Percentiles rank a stretch among this genome's conserved stretches.
Conservation (phyloP, 2,113 vertebrate species). For the Crotophaga sulcirostris region DNA sequence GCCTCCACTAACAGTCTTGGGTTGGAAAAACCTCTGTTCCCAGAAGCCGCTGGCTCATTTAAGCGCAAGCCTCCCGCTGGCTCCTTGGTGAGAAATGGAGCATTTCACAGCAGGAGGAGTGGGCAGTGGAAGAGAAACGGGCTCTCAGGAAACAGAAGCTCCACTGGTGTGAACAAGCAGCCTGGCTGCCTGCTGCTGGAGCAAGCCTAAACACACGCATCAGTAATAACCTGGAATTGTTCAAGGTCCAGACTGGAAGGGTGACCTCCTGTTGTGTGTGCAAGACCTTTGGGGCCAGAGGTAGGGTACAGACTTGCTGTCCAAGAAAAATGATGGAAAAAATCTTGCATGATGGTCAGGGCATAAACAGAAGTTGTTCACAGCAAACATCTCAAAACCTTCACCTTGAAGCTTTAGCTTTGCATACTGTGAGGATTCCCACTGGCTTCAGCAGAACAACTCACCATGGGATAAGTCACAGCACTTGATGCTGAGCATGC, state of each 20-base stretch:
- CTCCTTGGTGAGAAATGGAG: slow-evolving; percentile 52
- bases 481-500: background rate
- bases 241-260: background rate
- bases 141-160: background rate
- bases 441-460: background rate
- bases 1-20: background rate
- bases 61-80: background rate
- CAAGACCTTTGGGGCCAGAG: background rate
- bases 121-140: background rate
- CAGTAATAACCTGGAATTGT: background rate
- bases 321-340: background rate
- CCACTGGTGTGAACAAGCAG: background rate
- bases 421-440: background rate
- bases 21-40: slow-evolving; percentile 3
- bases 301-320: background rate
- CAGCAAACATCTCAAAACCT: background rate
- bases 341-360: background rate
- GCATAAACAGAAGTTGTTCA: background rate
- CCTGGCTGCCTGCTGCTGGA: slow-evolving; percentile 6
- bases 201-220: background rate
- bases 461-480: background rate
- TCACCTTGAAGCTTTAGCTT: background rate
- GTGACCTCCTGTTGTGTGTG: background rate
- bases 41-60: background rate
- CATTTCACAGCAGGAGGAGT: slow-evolving; percentile 58